Conservation (phyloP, 2,113 vertebrate genomes). For the Pitta sordida region DNA sequence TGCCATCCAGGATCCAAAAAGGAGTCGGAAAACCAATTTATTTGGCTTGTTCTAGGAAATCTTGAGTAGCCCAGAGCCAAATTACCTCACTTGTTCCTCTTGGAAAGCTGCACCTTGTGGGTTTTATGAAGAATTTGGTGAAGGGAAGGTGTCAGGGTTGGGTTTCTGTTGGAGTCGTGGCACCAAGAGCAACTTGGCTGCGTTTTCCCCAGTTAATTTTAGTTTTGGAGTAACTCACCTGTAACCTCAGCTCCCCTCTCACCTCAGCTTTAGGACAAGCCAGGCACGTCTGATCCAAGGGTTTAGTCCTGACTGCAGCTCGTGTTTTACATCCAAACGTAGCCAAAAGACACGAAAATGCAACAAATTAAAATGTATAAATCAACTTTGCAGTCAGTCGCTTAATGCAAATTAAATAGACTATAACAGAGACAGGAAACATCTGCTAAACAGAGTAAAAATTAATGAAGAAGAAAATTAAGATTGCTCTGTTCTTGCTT, state of each 20-base stretch:
- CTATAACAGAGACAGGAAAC: neutral
- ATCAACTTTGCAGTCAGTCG: neutral
- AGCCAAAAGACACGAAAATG: neutral
- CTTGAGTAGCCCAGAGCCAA: neutral
- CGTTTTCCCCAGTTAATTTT: neutral
- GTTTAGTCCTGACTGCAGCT: neutral
- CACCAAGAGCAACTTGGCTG: neutral
- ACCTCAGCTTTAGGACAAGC: neutral
- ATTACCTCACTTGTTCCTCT: neutral
- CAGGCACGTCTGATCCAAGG: neutral
- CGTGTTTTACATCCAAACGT: neutral
- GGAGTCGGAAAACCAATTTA: neutral
- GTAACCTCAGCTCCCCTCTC: neutral
- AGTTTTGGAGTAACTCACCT: neutral
- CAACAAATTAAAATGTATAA: neutral
- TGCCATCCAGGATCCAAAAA: neutral
- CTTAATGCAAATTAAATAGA: neutral
- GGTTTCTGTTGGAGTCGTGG: neutral
- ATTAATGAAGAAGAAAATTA: constrained; percentile 49
- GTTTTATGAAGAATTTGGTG: neutral
- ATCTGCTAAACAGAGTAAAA: constrained; percentile 21
- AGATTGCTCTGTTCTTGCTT: neutral
- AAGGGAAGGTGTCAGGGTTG: neutral
- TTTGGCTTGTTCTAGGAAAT: neutral
- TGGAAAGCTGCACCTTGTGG: neutral